These are phyloP conservation scores for Hypomecis punctinalis DNA, from an alignment of 2,888 invertebrate species.

Conservation along the genomic window DNA sequence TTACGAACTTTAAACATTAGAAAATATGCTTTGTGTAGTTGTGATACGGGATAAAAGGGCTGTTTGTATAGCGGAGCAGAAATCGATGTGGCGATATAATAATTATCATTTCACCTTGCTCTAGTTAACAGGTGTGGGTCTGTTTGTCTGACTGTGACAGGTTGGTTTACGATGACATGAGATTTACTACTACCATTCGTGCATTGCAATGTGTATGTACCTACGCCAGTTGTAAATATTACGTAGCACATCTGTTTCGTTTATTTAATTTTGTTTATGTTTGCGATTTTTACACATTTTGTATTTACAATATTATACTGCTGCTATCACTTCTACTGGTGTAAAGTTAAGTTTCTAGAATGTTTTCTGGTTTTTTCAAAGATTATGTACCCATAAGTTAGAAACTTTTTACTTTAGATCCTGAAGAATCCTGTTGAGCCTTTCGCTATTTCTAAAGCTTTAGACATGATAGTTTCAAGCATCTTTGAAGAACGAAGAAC, in stretches of 20 bases:
- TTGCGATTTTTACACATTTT: not conserved
- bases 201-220: constrained; percentile 19
- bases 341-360: too few relatives aligned
- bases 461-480: not conserved
- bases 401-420: too few relatives aligned
- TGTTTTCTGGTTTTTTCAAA: too few relatives aligned
- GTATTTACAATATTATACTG: too few relatives aligned
- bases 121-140: constrained; percentile 61
- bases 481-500: too few relatives aligned
- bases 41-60: constrained; percentile 42
- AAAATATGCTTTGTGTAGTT: constrained; percentile 49
- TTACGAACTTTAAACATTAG: constrained; percentile 19
- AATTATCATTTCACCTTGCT: constrained; percentile 77
- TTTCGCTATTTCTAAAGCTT: too few relatives aligned
- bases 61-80: constrained; percentile 40
- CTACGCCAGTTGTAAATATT: constrained; percentile 10
- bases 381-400: too few relatives aligned
- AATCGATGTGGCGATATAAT: constrained; percentile 64
- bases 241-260: constrained; percentile 18
- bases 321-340: too few relatives aligned
- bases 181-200: constrained; percentile 24
- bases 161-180: constrained; percentile 39
- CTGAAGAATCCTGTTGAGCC: too few relatives aligned
- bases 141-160: constrained; percentile 44
- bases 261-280: not conserved